Conservation (phyloP, 2,113 vertebrate genomes). For the Candoia aspera region DNA sequence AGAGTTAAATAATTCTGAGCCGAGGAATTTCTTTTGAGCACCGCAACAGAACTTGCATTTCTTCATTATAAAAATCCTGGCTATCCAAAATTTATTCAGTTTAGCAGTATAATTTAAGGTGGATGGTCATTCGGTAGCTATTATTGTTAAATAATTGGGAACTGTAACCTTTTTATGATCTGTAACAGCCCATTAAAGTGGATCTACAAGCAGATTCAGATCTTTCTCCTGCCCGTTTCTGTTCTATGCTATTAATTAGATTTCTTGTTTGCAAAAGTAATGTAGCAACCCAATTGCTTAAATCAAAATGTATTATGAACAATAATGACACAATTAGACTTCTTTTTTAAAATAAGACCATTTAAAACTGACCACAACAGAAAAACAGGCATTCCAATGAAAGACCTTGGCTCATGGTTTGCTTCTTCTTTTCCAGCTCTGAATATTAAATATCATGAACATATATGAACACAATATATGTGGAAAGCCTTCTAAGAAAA, state of each 20-base stretch:
- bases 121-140: neutral
- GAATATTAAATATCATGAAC: slow-evolving; percentile 34
- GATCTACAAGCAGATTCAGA: no score
- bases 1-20: neutral
- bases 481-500: slow-evolving; percentile 47
- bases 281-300: neutral
- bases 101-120: neutral
- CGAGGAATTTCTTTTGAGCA: neutral
- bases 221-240: no score
- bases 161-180: no score
- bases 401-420: slow-evolving; percentile 5
- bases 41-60: neutral
- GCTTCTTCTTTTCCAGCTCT: slow-evolving; percentile 1
- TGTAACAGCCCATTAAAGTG: no score
- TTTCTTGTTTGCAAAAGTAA: neutral
- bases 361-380: neutral
- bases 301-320: neutral
- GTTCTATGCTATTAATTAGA: neutral
- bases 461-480: slow-evolving; percentile 26
- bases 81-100: neutral
- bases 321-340: neutral
- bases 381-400: neutral
- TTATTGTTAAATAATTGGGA: no score
- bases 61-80: neutral
- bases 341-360: neutral